These are phyloP conservation scores for Amphimedon queenslandica DNA, from an alignment of 37 sponge, comb jelly and placozoan genomes.

Conservation along the genomic window DNA sequence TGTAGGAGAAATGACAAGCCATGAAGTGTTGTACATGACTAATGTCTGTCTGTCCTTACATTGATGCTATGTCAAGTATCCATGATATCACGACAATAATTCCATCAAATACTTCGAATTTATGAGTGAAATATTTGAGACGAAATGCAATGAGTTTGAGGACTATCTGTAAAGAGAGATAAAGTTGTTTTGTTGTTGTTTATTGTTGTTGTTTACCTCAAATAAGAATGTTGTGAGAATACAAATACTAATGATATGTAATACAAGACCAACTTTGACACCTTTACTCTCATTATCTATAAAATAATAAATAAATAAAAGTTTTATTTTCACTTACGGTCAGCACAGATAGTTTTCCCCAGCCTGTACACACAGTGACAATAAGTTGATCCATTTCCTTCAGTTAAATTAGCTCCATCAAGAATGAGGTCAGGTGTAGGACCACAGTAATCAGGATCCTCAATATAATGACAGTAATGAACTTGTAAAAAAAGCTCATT, in stretches of 20 bases:
- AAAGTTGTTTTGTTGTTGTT: not conserved
- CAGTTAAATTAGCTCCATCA: not conserved
- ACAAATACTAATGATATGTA: slow-evolving; percentile 55
- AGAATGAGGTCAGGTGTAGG: slow-evolving; percentile 36
- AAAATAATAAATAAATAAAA: not conserved
- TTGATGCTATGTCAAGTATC: slow-evolving; percentile 74
- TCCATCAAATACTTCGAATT: slow-evolving; percentile 92
- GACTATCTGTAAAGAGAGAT: slow-evolving; percentile 32
- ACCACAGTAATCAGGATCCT: not conserved
- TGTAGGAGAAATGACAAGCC: slow-evolving; percentile 8
- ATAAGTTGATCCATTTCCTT: not conserved
- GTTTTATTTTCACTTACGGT: slow-evolving; percentile 3
- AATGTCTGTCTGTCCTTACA: slow-evolving; percentile 50
- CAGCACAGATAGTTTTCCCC: slow-evolving; percentile 22
- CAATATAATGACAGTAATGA: too few relatives aligned
- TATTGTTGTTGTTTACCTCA: slow-evolving; percentile 62
- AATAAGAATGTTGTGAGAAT: slow-evolving; percentile 72
- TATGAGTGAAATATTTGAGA: slow-evolving; percentile 83
- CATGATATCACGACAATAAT: slow-evolving; percentile 82
- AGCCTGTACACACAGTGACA: slow-evolving; percentile 37
- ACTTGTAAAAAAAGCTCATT: too few relatives aligned
- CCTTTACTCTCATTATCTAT: slow-evolving; percentile 31
- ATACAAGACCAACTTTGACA: slow-evolving; percentile 61
- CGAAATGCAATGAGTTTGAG: slow-evolving; percentile 76
- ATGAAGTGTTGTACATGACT: too few relatives aligned